Base-by-base conservation (phyloP, 1,140 invertebrate genomes). In the Aethina tumida region DNA sequence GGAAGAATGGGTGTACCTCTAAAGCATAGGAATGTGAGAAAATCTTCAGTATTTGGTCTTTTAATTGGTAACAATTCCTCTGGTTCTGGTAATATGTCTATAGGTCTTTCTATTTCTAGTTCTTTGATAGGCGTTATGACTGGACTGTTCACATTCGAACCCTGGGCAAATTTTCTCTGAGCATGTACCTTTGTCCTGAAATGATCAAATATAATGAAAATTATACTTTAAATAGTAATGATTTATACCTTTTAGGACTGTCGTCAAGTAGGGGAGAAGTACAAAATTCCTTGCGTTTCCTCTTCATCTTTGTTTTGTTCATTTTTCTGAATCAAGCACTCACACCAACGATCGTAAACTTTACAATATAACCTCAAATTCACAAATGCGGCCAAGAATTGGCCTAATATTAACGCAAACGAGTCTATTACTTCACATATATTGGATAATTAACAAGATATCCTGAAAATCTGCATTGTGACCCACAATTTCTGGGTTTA, bases 101-200 rank as follows among this genome's bases (percentile, higher is more conserved):
- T 68, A 55, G 41, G 65, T 45, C 56, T 66, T 16, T 53, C 66
- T 52, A 52, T 71, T 56, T 75, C 66, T 44, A 73, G 68, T 47
- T 74, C 73, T 49, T 76, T 80, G 0, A 75, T 64, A 6, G 77
- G 67, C 20, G 71, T 71, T 42, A 67, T 67, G 8, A 66, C 55
- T 8, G 61, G 57, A 35, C 71, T 71, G 51, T 65, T 67, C 53
- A 74, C 56, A 44, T 59, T 69, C 28, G 71, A 74, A 14, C 84
- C 84, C 65, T 90, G 85, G 26, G 87, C 87, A 73, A 93, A 93
- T 65, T 93, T 93, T 43, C 88, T 70, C 61, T 93, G 88, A 20
- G 88, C 88, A 58, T 87, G 84, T 35, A 89, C 80, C 69, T 81
- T 81, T 14, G 75, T 77, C 55, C 79, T 80, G 48, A n/a, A 65